Conservation (phyloP, 1,140 invertebrate species). For the Bombyx mandarina region DNA sequence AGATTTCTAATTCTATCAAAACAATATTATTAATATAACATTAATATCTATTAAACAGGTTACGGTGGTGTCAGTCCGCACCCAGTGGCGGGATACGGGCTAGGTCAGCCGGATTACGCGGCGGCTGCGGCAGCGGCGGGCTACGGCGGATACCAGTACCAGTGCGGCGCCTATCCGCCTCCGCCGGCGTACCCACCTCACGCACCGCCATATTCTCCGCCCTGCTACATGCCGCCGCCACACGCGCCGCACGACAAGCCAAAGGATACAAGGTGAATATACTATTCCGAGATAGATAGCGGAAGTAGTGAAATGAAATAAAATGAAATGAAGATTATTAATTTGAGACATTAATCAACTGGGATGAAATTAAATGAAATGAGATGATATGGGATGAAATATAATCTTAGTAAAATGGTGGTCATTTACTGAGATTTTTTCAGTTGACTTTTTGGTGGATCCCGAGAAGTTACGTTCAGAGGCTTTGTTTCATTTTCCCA, state of each 20-base stretch:
- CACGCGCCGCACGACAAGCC: conserved; percentile 82
- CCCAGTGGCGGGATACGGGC: conserved; percentile 80
- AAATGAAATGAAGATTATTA: no score
- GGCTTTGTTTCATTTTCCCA: no score
- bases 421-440: no score
- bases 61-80: conserved; percentile 87
- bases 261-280: conserved; percentile 83
- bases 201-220: conserved; percentile 79
- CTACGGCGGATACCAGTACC: conserved; percentile 74
- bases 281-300: background rate
- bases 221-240: conserved; percentile 89
- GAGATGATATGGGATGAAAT: no score
- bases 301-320: no score
- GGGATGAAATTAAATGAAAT: no score
- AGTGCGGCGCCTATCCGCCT: conserved; percentile 74
- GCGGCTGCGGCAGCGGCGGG: conserved; percentile 74
- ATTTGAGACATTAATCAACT: no score
- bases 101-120: conserved; percentile 84
- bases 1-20: background rate
- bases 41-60: conserved; percentile 61
- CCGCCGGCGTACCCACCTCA: conserved; percentile 76
- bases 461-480: no score
- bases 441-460: no score
- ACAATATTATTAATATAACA: background rate
- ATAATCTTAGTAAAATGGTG: no score